Conservation (phyloP, 1,140 invertebrate species). For the Procambarus virginalis region DNA sequence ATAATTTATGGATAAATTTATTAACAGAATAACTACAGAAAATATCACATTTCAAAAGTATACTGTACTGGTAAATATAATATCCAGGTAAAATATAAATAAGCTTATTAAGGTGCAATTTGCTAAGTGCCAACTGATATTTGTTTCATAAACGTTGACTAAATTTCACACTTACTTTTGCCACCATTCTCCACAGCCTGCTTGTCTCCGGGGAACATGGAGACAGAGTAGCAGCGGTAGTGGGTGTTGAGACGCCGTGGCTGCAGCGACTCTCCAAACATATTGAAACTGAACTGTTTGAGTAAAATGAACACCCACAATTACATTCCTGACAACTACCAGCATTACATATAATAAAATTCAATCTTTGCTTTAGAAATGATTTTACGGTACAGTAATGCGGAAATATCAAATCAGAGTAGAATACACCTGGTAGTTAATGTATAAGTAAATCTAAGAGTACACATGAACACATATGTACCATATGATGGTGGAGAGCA, state of each 20-base stretch:
- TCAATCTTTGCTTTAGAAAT: too few relatives aligned
- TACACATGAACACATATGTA: too few relatives aligned
- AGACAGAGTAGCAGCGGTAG: constrained; percentile 92
- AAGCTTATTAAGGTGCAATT: background rate
- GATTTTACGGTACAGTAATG: too few relatives aligned
- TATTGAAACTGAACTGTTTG: constrained; percentile 72
- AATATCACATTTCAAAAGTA: too few relatives aligned
- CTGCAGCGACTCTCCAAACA: constrained; percentile 72
- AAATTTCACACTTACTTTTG: constrained; percentile 79
- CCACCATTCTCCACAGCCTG: constrained; percentile 73
- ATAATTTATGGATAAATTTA: background rate
- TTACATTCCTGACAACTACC: too few relatives aligned
- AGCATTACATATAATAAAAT: too few relatives aligned
- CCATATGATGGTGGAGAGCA: too few relatives aligned
- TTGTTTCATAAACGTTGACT: constrained; percentile 98
- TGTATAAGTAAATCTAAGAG: too few relatives aligned
- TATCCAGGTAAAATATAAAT: constrained; percentile 31
- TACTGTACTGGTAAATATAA: background rate
- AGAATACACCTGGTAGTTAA: too few relatives aligned
- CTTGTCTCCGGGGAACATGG: constrained; percentile 94
- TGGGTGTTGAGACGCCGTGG: constrained; percentile 82
- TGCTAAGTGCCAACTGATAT: constrained; percentile 73
- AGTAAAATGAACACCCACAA: background rate
- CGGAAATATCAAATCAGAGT: too few relatives aligned
- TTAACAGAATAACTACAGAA: too few relatives aligned